Evolutionary conservation across 1,140 invertebrate species (phyloP).

Genomic region (Drosophila teissieri): DNA sequence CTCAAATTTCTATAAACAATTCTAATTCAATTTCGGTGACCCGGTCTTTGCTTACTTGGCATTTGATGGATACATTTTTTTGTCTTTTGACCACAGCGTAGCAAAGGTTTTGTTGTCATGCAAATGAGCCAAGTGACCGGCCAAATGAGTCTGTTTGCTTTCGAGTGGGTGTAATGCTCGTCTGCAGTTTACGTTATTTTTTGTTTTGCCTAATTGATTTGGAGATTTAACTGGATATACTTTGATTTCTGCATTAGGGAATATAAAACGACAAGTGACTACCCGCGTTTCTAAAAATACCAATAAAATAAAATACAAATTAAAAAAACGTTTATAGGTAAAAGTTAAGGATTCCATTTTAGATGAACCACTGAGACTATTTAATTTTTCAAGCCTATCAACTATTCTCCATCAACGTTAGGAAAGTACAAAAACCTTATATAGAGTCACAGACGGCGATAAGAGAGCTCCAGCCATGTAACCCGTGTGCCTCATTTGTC

Average conservation of each 20-base stretch:
- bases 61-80: slow-evolving; percentile 58
- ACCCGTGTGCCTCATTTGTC: slow-evolving; percentile 66
- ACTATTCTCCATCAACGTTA: slow-evolving; percentile 24
- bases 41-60: slow-evolving; percentile 38
- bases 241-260: neutral
- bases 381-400: slow-evolving; percentile 8
- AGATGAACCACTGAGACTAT: no score
- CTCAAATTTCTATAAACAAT: slow-evolving; percentile 50
- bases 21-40: slow-evolving; percentile 39
- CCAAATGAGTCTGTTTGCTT: slow-evolving; percentile 10
- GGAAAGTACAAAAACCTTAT: slow-evolving; percentile 18
- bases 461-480: slow-evolving; percentile 47
- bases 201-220: slow-evolving; percentile 32
- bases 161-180: slow-evolving; percentile 34
- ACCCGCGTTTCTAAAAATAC: no score
- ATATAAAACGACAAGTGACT: no score
- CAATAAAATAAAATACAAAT: no score
- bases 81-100: slow-evolving; percentile 59
- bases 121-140: slow-evolving; percentile 51
- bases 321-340: no score
- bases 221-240: slow-evolving; percentile 7
- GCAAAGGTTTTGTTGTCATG: slow-evolving; percentile 50
- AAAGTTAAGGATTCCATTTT: no score
- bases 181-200: slow-evolving; percentile 21
- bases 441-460: slow-evolving; percentile 20